A percentile compares a stretch with the other conserved stretches of the same genome.
Conservation (phyloP, 2,888 invertebrate genomes). For the Priocnemis perturbator region DNA sequence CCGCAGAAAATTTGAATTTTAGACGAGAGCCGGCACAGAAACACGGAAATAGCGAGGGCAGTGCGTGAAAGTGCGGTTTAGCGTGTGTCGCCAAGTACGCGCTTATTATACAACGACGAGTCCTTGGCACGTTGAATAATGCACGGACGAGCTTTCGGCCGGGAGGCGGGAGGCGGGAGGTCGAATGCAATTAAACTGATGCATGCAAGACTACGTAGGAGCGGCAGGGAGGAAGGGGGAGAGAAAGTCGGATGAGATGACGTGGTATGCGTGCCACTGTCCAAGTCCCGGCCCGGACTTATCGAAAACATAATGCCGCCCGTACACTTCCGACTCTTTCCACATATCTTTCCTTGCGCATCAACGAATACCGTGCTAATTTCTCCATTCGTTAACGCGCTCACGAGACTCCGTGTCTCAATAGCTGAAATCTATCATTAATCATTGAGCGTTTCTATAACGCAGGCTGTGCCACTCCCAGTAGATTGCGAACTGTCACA, state of each 20-base stretch:
- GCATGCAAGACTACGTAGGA: slow-evolving; percentile 32
- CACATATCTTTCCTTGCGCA: background rate
- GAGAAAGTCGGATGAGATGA: slow-evolving; percentile 51
- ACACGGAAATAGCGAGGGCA: slow-evolving; percentile 42
- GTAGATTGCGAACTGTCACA: too few species aligned
- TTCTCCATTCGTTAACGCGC: too few species aligned
- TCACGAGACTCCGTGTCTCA: too few species aligned
- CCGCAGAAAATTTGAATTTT: too few species aligned
- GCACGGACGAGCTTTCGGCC: slow-evolving; percentile 17
- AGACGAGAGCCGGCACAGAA: slow-evolving; percentile 27
- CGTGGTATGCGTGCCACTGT: slow-evolving; percentile 28
- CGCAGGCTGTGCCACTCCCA: too few species aligned
- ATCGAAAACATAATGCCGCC: slow-evolving; percentile 24
- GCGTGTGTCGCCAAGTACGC: slow-evolving; percentile 54
- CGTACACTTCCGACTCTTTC: slow-evolving; percentile 1
- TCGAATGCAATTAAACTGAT: slow-evolving; percentile 47
- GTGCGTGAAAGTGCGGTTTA: slow-evolving; percentile 47
- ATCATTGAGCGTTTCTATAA: too few species aligned
- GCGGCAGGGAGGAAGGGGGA: too few species aligned
- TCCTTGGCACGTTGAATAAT: slow-evolving; percentile 65
- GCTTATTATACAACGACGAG: slow-evolving; percentile 63
- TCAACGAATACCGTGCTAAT: slow-evolving; percentile 1
- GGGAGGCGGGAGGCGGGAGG: slow-evolving; percentile 10
- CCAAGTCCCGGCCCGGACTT: too few species aligned
- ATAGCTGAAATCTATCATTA: too few species aligned